phyloP scores from a whole-genome alignment of 2,888 invertebrate genomes.

The Orthosia gracilis region DNA sequence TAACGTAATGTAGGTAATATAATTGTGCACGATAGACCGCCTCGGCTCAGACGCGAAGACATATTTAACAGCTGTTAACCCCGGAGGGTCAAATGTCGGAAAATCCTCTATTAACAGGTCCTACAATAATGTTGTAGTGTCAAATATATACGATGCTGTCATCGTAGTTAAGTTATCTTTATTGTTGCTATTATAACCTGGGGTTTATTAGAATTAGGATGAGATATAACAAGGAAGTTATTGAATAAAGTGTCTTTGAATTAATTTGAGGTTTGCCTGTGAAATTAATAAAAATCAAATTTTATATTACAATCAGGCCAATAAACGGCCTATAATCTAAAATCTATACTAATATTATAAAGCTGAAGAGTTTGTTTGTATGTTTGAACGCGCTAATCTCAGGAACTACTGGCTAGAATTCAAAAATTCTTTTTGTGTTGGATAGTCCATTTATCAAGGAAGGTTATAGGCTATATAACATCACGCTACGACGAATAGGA shows the following conservation, averaged over 20 bases:
- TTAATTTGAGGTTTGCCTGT: not conserved
- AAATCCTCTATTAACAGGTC: conserved; percentile 51
- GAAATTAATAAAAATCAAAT: no score
- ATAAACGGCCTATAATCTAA: no score
- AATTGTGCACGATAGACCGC: conserved; percentile 33
- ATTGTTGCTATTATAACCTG: conserved; percentile 14
- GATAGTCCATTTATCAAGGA: no score
- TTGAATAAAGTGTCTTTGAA: not conserved
- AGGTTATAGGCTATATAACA: no score
- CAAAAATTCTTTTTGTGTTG: no score
- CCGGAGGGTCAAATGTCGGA: conserved; percentile 40
- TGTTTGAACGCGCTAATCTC: no score
- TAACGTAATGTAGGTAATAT: conserved; percentile 35
- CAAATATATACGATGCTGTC: conserved; percentile 44
- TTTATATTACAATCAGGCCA: no score
- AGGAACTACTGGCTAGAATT: no score
- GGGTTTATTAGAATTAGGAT: conserved; percentile 15
- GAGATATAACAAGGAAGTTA: not conserved
- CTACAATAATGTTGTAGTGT: conserved; percentile 42
- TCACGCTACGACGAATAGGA: no score
- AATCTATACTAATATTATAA: no score
- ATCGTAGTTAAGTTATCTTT: conserved; percentile 36
- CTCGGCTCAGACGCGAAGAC: conserved; percentile 35
- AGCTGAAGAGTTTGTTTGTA: no score
- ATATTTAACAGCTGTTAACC: conserved; percentile 54